Conservation (phyloP, 2,113 vertebrate species). For the Chaenogobius annularis region DNA sequence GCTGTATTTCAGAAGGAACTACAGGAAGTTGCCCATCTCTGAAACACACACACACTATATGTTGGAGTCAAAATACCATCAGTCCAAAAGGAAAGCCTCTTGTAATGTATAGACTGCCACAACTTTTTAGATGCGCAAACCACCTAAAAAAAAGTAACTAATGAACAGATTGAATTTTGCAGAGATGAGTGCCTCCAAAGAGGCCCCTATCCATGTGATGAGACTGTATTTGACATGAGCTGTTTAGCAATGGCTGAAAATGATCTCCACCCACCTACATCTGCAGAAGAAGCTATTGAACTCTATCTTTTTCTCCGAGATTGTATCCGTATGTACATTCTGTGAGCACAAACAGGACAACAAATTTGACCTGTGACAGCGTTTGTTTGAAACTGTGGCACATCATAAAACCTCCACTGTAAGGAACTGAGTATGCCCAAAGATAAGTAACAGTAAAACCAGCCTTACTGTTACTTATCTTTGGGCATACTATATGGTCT, state of each 20-base stretch:
- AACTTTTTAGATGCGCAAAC: not conserved
- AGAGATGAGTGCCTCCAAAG: not conserved
- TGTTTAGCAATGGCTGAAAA: slow-evolving; percentile 1
- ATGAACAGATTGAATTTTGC: not conserved
- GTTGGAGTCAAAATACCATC: not conserved
- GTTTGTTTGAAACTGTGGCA: no score
- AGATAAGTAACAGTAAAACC: no score
- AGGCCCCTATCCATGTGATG: not conserved
- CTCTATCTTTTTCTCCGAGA: not conserved
- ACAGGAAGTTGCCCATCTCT: not conserved
- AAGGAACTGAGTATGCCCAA: no score
- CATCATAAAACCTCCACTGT: no score
- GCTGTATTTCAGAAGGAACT: not conserved
- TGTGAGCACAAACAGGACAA: not conserved
- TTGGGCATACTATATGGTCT: no score
- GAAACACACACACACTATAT: not conserved
- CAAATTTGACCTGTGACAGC: no score
- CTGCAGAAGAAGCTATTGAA: not conserved
- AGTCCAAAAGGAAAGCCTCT: not conserved
- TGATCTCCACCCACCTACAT: not conserved
- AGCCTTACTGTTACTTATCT: no score
- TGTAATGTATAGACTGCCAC: not conserved
- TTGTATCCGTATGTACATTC: not conserved
- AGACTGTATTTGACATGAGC: not conserved
- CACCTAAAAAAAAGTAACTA: not conserved